Percentiles rank a stretch among this genome's conserved stretches.
Evolutionary conservation across 2,888 invertebrate genomes (phyloP).

Genomic region (Leptarthrus brevirostris): DNA sequence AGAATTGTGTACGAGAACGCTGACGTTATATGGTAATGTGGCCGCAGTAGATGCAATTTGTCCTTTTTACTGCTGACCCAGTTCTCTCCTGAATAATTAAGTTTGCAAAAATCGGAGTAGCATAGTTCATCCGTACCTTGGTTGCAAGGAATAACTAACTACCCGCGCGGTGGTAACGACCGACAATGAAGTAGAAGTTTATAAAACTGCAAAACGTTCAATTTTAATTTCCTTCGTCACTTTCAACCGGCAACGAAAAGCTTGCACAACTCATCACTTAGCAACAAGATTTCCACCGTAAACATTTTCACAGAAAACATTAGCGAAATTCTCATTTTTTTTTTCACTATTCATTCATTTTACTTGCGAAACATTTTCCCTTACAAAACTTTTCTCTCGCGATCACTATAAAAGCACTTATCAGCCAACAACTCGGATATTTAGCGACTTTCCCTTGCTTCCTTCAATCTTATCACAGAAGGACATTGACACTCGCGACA

Average conservation of each 20-base stretch:
- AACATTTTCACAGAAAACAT: constrained; percentile 3
- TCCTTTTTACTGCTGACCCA: constrained; percentile 21
- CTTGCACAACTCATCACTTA: no score
- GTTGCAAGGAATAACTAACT: no score
- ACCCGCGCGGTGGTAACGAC: no score
- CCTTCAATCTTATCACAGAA: not conserved
- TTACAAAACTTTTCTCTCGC: not conserved
- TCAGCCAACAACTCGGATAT: not conserved
- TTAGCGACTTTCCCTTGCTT: not conserved
- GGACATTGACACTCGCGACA: constrained; percentile 13
- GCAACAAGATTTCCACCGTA: no score
- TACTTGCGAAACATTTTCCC: not conserved
- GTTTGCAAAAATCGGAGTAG: not conserved
- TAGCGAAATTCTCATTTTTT: constrained; percentile 16
- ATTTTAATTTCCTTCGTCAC: no score
- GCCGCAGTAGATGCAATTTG: constrained; percentile 23
- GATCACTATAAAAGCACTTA: not conserved
- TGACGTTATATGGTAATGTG: not conserved
- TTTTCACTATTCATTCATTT: not conserved
- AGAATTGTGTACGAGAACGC: not conserved
- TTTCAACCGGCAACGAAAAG: no score
- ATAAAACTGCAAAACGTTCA: no score
- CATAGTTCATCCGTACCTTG: no score
- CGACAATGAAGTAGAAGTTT: no score
- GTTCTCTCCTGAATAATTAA: constrained; percentile 26